Evolutionary conservation across 1,140 invertebrate genomes (phyloP).

Genomic region (Neodiprion virginianus): DNA sequence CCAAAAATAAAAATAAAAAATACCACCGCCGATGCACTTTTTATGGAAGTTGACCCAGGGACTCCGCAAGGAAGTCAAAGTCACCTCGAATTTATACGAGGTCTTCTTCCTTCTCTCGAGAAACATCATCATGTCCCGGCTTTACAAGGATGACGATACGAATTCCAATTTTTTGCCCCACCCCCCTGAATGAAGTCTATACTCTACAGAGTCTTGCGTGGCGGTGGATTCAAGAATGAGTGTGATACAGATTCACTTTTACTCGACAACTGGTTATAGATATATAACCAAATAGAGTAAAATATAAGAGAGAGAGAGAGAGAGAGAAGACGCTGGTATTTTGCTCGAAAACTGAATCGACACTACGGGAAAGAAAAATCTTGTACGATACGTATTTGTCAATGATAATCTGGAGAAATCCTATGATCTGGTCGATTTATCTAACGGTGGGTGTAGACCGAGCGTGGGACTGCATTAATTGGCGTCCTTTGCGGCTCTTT

Average conservation of each 20-base stretch:
- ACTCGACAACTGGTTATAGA: no score
- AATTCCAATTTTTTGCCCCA: neutral
- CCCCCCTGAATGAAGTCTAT: neutral
- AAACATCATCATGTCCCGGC: no score
- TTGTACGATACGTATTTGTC: no score
- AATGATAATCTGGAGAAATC: neutral
- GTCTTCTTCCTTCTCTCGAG: no score
- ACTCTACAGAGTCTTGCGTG: neutral
- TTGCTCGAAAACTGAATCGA: no score
- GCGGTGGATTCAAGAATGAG: neutral
- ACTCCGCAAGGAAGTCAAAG: neutral
- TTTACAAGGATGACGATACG: neutral
- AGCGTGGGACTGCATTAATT: slow-evolving; percentile 4
- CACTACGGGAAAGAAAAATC: no score
- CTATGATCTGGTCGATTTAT: neutral
- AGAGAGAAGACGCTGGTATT: neutral
- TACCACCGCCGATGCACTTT: neutral
- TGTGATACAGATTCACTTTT: neutral
- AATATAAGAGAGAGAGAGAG: neutral
- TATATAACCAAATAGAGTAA: neutral
- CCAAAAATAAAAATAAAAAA: no score
- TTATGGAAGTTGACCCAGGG: neutral
- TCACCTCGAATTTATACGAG: neutral
- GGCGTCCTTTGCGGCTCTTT: neutral
- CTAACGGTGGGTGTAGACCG: neutral